Conservation (phyloP, 2,113 vertebrate genomes). For the Saccopteryx leptura region DNA sequence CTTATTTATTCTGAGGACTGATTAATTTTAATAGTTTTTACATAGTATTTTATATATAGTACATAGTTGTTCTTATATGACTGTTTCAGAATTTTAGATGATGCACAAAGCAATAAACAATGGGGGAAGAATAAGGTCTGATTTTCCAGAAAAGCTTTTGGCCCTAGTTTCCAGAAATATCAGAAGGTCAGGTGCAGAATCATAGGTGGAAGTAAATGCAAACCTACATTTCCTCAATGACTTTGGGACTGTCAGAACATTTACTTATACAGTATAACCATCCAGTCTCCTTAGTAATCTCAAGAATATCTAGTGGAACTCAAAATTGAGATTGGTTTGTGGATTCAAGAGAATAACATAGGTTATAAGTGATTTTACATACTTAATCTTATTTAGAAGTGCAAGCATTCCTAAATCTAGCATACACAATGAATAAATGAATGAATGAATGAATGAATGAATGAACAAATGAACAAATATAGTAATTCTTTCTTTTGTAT, state of each 20-base stretch:
- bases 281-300: background rate
- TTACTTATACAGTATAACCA: background rate
- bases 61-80: background rate
- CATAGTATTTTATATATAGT: background rate
- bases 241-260: background rate
- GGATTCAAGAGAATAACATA: background rate
- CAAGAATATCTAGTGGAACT: background rate
- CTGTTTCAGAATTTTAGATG: background rate
- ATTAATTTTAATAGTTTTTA: constrained; percentile 19
- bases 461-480: background rate
- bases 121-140: background rate
- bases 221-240: background rate
- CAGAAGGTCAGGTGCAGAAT: background rate
- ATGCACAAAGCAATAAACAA: background rate
- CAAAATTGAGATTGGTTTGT: background rate
- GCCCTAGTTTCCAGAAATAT: background rate
- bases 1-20: background rate
- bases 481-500: background rate
- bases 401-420: background rate
- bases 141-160: constrained; percentile 17
- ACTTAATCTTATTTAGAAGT: constrained; percentile 2
- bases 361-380: background rate
- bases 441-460: background rate
- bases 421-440: background rate
- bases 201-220: background rate